A percentile compares a stretch with the other conserved stretches of the same genome.
Evolutionary conservation across 2,113 vertebrate genomes (phyloP).

Genomic region (Sigmodon hispidus): DNA sequence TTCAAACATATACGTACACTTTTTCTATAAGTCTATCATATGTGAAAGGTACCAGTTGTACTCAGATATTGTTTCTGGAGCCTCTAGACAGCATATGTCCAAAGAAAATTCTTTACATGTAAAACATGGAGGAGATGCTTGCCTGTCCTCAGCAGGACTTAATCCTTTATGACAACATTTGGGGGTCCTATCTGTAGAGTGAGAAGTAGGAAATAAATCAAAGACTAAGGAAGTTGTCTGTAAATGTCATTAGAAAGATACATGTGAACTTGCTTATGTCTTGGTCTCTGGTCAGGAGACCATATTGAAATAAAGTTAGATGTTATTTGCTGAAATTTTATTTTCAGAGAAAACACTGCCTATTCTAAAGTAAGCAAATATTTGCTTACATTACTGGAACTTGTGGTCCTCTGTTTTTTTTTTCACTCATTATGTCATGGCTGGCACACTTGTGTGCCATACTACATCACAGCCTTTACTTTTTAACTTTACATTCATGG

Average conservation of each 20-base stretch:
- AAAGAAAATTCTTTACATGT: not conserved
- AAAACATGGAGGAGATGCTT: not conserved
- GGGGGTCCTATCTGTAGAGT: accelerated
- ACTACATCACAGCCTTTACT: not conserved
- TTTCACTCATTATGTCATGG: not conserved
- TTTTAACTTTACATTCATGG: not conserved
- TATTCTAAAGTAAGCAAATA: not conserved
- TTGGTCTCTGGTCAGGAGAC: not conserved
- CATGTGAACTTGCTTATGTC: not conserved
- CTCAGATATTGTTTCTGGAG: too few relatives aligned
- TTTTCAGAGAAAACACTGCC: not conserved
- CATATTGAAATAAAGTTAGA: not conserved
- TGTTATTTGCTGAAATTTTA: not conserved
- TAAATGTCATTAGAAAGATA: not conserved
- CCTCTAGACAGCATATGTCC: too few relatives aligned
- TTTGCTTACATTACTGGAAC: not conserved
- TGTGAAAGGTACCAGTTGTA: too few relatives aligned
- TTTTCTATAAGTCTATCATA: not conserved
- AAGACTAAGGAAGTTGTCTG: not conserved
- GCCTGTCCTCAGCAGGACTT: not conserved
- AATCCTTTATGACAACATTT: too few relatives aligned
- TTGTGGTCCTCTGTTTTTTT: not conserved
- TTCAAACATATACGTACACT: accelerated
- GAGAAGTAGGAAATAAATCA: not conserved
- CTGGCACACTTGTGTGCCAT: not conserved